phyloP scores from a whole-genome alignment of 1,140 invertebrate genomes.

The Telenomus remus region DNA sequence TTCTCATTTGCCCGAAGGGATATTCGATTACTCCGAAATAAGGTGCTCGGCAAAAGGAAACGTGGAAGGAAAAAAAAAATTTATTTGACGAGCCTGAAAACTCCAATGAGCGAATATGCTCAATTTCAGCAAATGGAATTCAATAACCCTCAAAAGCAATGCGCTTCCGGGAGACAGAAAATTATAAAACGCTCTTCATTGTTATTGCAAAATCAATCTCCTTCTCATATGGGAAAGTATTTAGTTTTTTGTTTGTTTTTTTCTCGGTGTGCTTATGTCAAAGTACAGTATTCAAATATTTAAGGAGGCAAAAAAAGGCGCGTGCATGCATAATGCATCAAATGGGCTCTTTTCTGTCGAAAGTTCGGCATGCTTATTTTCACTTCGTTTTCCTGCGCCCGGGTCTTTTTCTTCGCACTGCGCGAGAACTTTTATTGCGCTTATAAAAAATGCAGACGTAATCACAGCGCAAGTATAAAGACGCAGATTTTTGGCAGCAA shows the following conservation, averaged over 20 bases:
- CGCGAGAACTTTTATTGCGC: slow-evolving; percentile 40
- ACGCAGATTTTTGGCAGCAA: slow-evolving; percentile 26
- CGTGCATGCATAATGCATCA: slow-evolving; percentile 72
- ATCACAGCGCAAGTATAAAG: slow-evolving; percentile 26
- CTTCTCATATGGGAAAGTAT: slow-evolving; percentile 3
- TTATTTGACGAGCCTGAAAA: slow-evolving; percentile 29
- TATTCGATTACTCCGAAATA: slow-evolving; percentile 57
- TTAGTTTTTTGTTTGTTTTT: slow-evolving; percentile 8
- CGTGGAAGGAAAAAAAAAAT: slow-evolving; percentile 1
- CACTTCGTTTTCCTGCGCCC: slow-evolving; percentile 37
- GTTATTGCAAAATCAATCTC: not conserved
- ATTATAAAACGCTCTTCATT: no score
- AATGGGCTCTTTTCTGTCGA: slow-evolving; percentile 57
- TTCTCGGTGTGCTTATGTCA: slow-evolving; percentile 52
- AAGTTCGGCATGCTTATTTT: slow-evolving; percentile 40
- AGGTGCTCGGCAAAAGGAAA: slow-evolving; percentile 36
- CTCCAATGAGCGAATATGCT: slow-evolving; percentile 32
- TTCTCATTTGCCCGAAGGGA: slow-evolving; percentile 48
- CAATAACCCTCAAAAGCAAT: no score
- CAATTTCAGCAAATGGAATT: no score
- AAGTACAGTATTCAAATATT: slow-evolving; percentile 73
- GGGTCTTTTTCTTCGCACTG: slow-evolving; percentile 22
- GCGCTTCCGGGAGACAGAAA: no score
- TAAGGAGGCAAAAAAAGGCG: slow-evolving; percentile 72
- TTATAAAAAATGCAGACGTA: slow-evolving; percentile 43